Percentiles rank a stretch among this genome's conserved stretches.
These are phyloP conservation scores for Pelosia muscerda DNA, from an alignment of 2,888 invertebrate species.

Conservation along the genomic window DNA sequence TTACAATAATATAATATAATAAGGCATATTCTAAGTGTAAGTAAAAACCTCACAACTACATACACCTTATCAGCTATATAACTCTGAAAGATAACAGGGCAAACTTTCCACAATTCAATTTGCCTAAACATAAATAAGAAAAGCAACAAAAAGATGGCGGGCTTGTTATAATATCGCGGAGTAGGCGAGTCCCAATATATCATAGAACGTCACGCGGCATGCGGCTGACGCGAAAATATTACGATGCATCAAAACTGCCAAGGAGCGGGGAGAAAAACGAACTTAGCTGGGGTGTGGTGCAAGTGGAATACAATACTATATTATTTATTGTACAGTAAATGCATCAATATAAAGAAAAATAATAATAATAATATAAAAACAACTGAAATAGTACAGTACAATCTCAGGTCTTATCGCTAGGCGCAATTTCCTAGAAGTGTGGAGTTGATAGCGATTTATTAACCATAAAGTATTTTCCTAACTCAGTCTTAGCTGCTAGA, in stretches of 20 bases:
- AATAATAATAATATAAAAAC: no score
- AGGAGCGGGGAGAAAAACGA: slow-evolving; percentile 74
- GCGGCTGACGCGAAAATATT: slow-evolving; percentile 84
- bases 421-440: no score
- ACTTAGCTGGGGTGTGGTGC: slow-evolving; percentile 50
- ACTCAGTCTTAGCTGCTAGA: neutral
- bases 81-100: slow-evolving; percentile 5
- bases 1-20: no score
- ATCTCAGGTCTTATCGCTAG: no score
- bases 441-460: slow-evolving; percentile 31
- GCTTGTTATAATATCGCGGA: slow-evolving; percentile 56
- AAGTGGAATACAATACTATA: no score
- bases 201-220: slow-evolving; percentile 75
- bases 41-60: no score
- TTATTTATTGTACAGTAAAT: no score
- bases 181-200: slow-evolving; percentile 75
- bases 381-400: no score
- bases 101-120: slow-evolving; percentile 37
- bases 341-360: no score
- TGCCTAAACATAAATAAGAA: slow-evolving; percentile 39
- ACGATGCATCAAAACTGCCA: slow-evolving; percentile 84
- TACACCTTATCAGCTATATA: neutral
- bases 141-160: slow-evolving; percentile 28
- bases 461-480: neutral
- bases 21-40: no score